Evolutionary conservation across 2,888 invertebrate species (phyloP).

Genomic region (Pandemis corylana): DNA sequence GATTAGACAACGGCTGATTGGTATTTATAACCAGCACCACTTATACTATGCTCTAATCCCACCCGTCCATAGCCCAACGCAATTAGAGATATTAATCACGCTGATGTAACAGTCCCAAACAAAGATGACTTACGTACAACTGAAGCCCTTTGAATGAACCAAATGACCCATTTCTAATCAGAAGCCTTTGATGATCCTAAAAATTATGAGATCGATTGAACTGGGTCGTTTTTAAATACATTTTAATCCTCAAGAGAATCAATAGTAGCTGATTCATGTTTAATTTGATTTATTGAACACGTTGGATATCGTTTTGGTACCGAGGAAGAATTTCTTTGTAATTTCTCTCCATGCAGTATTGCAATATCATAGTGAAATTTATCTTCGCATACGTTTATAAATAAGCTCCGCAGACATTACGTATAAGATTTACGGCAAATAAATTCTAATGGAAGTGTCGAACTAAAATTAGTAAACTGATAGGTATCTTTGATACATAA

Average conservation of each 20-base stretch:
- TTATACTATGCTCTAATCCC: conserved; percentile 8
- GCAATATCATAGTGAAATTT: conserved; percentile 29
- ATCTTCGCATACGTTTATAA: not conserved
- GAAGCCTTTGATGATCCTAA: conserved; percentile 57
- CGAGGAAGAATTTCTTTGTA: conserved; percentile 27
- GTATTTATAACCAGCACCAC: not conserved
- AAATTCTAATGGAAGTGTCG: not conserved
- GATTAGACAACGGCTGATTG: not conserved
- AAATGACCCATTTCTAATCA: conserved; percentile 47
- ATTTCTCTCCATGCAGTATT: conserved; percentile 17
- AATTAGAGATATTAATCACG: conserved; percentile 28
- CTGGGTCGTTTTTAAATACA: conserved; percentile 48
- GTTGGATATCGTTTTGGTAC: not conserved
- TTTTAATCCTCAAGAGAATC: conserved; percentile 13
- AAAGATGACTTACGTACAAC: conserved; percentile 49
- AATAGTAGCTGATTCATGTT: conserved; percentile 11
- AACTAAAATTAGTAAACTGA: not conserved
- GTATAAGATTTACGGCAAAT: not conserved
- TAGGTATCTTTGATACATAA: not conserved
- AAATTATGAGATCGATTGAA: conserved; percentile 62
- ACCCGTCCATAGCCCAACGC: conserved; percentile 13
- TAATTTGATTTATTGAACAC: conserved; percentile 9
- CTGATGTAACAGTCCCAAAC: conserved; percentile 30
- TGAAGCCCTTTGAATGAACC: conserved; percentile 51
- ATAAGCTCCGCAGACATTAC: not conserved